Evolutionary conservation across 2,113 vertebrate species (phyloP), one percentile per base, ranked within the genome.

Genomic region (Triplophysa dalaica): DNA sequence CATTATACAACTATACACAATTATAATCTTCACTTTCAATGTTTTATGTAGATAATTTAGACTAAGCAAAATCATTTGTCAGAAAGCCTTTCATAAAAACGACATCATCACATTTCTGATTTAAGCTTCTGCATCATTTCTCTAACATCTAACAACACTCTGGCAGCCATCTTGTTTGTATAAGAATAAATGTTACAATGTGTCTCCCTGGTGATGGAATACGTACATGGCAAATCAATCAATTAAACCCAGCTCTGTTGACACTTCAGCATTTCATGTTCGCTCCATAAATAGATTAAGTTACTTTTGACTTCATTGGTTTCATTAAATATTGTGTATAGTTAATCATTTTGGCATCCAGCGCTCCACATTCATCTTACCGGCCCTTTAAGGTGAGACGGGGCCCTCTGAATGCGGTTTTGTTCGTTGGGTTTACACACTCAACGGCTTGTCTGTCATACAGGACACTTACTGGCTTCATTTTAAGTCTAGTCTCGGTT

Each of bases 381-480:
- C 50, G 19, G 19, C 68, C 68, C 45, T 78, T 81, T 81, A 81
- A 24, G 19, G 68, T 54, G 12, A 60, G 38, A 70, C 17, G 2
- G 75, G 8, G 70, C 45, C 79, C 14, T 26, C 48, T 75, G 74
- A 54, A 54, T 76, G 76, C 1, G 16, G 43, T 70, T 68, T 45
- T n/a, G 60, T 67, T 50, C 21, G 5, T 38, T 16, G 48, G 26
- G 14, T 81, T 81, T 81, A 87, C 88, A 86, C 85, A 58, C 79
- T 64, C 69, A 76, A 2, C 77, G 82, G 75, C 70, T 80, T 72
- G 14, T 13, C 62, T 78, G 81, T 70, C 73, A 60, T 67, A n/a
- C 77, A 38, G 86, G 89, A 90, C 89, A 88, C 83, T 89, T 90
- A 87, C 85, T 72, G 84, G 77, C 79, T 85, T 85, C 78, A 82